Conservation (phyloP, 1,140 invertebrate genomes). For the Mycetomoellerius zeteki region DNA sequence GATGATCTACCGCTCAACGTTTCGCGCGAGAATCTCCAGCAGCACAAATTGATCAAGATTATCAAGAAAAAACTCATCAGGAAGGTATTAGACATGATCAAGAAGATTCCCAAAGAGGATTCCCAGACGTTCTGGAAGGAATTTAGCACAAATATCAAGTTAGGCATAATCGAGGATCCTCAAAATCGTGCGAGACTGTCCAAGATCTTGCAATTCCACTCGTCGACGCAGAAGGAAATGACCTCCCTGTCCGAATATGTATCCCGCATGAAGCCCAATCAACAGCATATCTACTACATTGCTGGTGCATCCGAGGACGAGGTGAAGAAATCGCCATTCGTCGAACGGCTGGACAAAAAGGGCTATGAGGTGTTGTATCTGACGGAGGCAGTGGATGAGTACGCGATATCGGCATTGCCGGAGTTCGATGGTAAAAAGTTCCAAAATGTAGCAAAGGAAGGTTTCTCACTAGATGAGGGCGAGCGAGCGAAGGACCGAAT, state of each 20-base stretch:
- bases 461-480: slow-evolving; percentile 95
- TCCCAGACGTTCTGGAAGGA: slow-evolving; percentile 99
- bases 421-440: slow-evolving; percentile 99
- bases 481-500: slow-evolving; percentile 94
- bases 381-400: slow-evolving; percentile 99
- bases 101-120: slow-evolving; percentile 97
- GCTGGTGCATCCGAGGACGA: slow-evolving; percentile 96
- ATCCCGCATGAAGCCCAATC: slow-evolving; percentile 98
- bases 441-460: slow-evolving; percentile 99
- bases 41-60: slow-evolving; percentile 99
- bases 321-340: slow-evolving; percentile 97
- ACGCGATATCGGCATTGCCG: slow-evolving; percentile 98
- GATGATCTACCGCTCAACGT: slow-evolving; percentile 99
- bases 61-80: slow-evolving; percentile 99
- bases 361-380: slow-evolving; percentile 99
- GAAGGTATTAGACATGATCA: slow-evolving; percentile 99
- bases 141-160: slow-evolving; percentile 99
- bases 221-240: slow-evolving; percentile 90
- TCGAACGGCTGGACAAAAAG: slow-evolving; percentile 96
- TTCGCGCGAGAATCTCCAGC: slow-evolving; percentile 98
- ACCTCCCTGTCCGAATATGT: slow-evolving; percentile 97
- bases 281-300: slow-evolving; percentile 98
- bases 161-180: slow-evolving; percentile 99
- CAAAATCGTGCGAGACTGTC: slow-evolving; percentile 97
- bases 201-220: slow-evolving; percentile 97